Evolutionary conservation across 37 sponge, comb jelly and placozoan species (phyloP), one percentile per base, ranked within the genome.

Genomic region (Corticium candelabrum): DNA sequence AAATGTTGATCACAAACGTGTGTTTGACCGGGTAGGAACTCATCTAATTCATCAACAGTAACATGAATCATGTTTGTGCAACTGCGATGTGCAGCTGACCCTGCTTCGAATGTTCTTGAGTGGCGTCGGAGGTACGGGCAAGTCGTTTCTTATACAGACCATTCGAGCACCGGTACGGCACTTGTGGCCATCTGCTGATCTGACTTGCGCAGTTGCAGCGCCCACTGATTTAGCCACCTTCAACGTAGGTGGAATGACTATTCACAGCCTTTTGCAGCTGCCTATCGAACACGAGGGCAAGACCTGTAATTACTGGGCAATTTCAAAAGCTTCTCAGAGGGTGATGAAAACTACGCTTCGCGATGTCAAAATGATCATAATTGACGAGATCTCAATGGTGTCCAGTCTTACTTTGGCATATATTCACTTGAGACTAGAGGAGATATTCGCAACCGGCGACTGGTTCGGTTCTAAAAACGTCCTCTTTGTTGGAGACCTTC

Each of bases 341-440:
- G 67, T 78, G 30, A 74, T 83, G 40, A 74, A 80, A 78, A 67
- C 37, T 11, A 74, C 32, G 27, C 73, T 87, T 37, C 74, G 41
- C 21, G 32, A 74, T 67, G 38, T 86, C 2, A 62, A 72, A 30
- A 41, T 82, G 7, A 37, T 87, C 71, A 83, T 87, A 41, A 82
- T 87, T 62, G 87, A 87, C 79, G 87, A 87, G 68, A 40, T 87
- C 4, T 56, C 67, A 3, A 87, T 87, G 87, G 76, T 87, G 2
- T 67, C 68, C 41, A 79, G 40, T 43, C 31, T 79, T 21, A 83
- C 41, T 39, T 40, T 87, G 31, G 37, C 75, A 7, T 82, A 79
- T 71, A 68, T 83, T 11, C 84, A 87, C 50, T 37, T 87, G 37
- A 40, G 88, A 21, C 41, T 87, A 11, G 73, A 68, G 33, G 84